Base-by-base conservation (phyloP, 2,113 vertebrate genomes). In the Festucalex cinctus region DNA sequence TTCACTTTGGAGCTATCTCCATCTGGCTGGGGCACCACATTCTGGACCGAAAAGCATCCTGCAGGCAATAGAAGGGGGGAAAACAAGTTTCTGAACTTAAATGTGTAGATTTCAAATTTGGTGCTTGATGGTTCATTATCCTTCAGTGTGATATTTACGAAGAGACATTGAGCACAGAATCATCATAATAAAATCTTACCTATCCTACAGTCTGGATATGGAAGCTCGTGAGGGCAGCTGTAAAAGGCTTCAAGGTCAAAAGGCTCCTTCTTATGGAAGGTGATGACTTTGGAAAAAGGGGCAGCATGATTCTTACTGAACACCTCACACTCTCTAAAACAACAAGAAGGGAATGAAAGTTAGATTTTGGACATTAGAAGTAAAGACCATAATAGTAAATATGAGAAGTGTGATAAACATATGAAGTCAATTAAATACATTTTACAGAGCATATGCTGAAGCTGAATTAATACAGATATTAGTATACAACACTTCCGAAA, bases 241-340 rank as follows among this genome's bases (percentile, higher is more conserved):
- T 98, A 98, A 81, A 92, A 95, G 62, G 95, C 96, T 88, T 98
- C 94, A 75, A 98, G 90, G 70, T 96, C 95, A 88, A 98, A 96
- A 70, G 95, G 94, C 66, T 97, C 96, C 86, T 95, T 98, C 89
- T 97, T 98, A 89, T 98, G 95, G 83, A 98, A 98, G 75, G 95
- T 98, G 79, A 98, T 98, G 67, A 97, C 94, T 92, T 98, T 98
- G 73, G 96, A 96, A 86, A 97, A 98, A 2, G 96, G 96, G 65
- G 95, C 93, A 81, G 95, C 91, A 39, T 98, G 96, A 74, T 95
- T 98, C 88, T 95, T 98, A 82, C 85, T 91, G 87, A 95, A 98
- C 65, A 98, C 95, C 89, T 98, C 96, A 82, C 96, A 98, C 77
- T 97, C 96, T 77, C 96, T 98, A 78, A 44, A 78, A 70, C 63